A percentile compares a stretch with the other conserved stretches of the same genome.
Evolutionary conservation across 2,797 vertebrate genomes (phyloP).

Genomic region (Trematomus bernacchii): DNA sequence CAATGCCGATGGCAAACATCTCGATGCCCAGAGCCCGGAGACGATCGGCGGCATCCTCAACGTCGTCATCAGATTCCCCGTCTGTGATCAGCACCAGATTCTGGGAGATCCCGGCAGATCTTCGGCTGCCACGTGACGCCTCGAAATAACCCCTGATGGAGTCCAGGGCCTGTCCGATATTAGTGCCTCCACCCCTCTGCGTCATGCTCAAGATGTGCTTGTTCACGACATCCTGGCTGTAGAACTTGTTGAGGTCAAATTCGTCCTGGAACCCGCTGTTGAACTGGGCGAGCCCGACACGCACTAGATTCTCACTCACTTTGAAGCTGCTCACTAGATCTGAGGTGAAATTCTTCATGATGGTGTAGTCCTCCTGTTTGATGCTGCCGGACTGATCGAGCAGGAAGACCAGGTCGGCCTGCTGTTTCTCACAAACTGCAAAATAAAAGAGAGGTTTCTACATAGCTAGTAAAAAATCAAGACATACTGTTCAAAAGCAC

Average conservation of each 20-base stretch:
- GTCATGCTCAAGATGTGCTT: slow-evolving; percentile 64
- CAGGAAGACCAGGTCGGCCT: slow-evolving; percentile 88
- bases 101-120: slow-evolving; percentile 70
- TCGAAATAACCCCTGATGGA: slow-evolving; percentile 81
- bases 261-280: slow-evolving; percentile 73
- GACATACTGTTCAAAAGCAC: rapidly evolving
- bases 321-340: slow-evolving; percentile 78
- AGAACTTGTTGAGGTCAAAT: slow-evolving; percentile 83
- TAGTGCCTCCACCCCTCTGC: slow-evolving; percentile 68
- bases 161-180: slow-evolving; percentile 80
- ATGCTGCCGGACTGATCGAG: slow-evolving; percentile 88
- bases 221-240: slow-evolving; percentile 45
- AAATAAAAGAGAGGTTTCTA: background rate
- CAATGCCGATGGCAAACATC: slow-evolving; percentile 86
- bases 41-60: slow-evolving; percentile 67
- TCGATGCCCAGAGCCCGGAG: slow-evolving; percentile 76
- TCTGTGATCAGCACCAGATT: slow-evolving; percentile 90
- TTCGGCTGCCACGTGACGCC: slow-evolving; percentile 76
- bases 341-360: slow-evolving; percentile 84
- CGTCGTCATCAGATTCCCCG: slow-evolving; percentile 79
- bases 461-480: background rate
- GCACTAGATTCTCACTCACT: slow-evolving; percentile 73
- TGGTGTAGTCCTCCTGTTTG: slow-evolving; percentile 54
- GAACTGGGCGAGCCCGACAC: slow-evolving; percentile 88
- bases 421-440: slow-evolving; percentile 82